Evolutionary conservation across 2,113 vertebrate species (phyloP).

Genomic region (Pongo abelii): DNA sequence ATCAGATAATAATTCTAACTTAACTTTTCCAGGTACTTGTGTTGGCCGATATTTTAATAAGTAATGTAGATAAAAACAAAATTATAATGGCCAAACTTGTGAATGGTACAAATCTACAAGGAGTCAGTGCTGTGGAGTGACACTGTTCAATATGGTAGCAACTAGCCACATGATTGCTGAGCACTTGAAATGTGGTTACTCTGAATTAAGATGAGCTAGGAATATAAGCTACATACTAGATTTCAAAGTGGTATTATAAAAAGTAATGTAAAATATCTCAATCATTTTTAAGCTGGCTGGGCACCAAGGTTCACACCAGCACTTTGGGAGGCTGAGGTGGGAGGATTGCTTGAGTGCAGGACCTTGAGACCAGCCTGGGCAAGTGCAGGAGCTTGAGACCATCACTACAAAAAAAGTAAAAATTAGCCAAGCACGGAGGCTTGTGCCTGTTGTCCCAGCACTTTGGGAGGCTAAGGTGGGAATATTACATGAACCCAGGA

Average conservation of each 20-base stretch:
- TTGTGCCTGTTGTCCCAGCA: no score
- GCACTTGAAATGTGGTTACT: not conserved
- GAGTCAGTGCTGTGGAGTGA: not conserved
- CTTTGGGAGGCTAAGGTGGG: no score
- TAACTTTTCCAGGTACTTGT: not conserved
- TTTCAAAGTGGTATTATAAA: not conserved
- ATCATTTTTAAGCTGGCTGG: not conserved
- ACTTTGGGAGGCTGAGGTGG: no score
- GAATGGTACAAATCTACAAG: not conserved
- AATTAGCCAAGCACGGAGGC: no score
- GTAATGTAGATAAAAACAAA: not conserved
- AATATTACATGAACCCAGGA: no score
- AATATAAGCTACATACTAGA: not conserved
- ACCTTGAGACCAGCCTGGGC: no score
- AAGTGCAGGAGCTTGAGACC: no score
- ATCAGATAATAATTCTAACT: not conserved
- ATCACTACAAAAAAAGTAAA: no score
- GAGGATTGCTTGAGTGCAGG: no score
- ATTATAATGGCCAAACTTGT: not conserved
- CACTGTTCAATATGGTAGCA: not conserved
- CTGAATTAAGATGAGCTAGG: not conserved
- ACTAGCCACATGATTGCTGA: not conserved
- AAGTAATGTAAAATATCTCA: not conserved
- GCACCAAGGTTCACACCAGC: no score
- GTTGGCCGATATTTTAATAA: not conserved